Conservation (phyloP, 2,888 invertebrate genomes). For the Scaptomyza flava region DNA sequence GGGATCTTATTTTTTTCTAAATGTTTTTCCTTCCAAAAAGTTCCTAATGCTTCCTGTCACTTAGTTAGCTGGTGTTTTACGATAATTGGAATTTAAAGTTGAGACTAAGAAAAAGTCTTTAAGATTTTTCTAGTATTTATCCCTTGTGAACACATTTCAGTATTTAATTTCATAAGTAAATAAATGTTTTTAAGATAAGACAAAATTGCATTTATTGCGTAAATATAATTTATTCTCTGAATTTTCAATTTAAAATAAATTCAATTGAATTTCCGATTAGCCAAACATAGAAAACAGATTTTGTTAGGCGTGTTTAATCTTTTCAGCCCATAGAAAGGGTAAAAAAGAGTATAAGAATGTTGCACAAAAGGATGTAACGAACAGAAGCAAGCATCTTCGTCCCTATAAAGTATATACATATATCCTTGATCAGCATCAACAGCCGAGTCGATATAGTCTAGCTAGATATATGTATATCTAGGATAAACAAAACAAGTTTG, state of each 20-base stretch:
- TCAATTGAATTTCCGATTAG: background rate
- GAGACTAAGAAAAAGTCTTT: background rate
- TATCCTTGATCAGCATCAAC: too few species aligned
- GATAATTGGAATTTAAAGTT: slow-evolving; percentile 1
- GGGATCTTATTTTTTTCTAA: background rate
- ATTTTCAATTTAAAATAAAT: background rate
- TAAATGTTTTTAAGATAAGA: background rate
- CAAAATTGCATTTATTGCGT: background rate
- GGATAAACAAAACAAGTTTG: too few species aligned
- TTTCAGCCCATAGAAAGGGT: background rate
- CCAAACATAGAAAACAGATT: background rate
- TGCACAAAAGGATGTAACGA: background rate
- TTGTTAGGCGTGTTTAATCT: background rate
- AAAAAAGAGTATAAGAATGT: background rate
- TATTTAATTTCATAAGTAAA: background rate
- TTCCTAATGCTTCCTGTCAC: background rate
- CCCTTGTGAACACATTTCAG: background rate
- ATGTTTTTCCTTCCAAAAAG: background rate
- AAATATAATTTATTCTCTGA: background rate
- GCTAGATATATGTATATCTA: too few species aligned
- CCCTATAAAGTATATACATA: too few species aligned
- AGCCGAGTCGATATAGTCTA: too few species aligned
- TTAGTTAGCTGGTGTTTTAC: background rate
- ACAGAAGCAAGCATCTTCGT: too few species aligned
- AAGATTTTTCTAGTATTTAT: background rate